A percentile compares a stretch with the other conserved stretches of the same genome.
These are phyloP conservation scores for Zootoca vivipara DNA, from an alignment of 2,113 vertebrate genomes.

Conservation along the genomic window DNA sequence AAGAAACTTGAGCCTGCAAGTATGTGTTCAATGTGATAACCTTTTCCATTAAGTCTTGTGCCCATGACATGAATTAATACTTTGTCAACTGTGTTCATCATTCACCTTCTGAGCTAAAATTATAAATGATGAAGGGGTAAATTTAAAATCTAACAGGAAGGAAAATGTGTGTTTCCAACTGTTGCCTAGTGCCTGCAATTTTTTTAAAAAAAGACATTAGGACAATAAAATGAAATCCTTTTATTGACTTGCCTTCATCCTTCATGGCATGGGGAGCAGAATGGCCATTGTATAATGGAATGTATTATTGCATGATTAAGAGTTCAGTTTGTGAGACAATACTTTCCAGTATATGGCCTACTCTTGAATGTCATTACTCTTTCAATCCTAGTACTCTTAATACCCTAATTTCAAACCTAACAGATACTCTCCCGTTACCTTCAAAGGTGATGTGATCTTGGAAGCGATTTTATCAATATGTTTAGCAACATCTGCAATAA, in stretches of 20 bases:
- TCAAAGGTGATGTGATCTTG: slow-evolving; percentile 79
- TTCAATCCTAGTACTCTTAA: slow-evolving; percentile 63
- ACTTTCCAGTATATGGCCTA: slow-evolving; percentile 62
- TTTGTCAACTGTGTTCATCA: slow-evolving; percentile 79
- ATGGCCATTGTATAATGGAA: slow-evolving; percentile 55
- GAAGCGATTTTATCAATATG: slow-evolving; percentile 75
- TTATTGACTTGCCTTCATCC: slow-evolving; percentile 36
- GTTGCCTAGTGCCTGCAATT: slow-evolving; percentile 46
- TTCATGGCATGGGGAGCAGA: slow-evolving; percentile 68
- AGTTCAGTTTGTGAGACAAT: slow-evolving; percentile 71
- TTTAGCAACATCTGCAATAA: slow-evolving; percentile 59
- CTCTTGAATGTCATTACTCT: slow-evolving; percentile 67
- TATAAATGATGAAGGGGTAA: slow-evolving; percentile 58
- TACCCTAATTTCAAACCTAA: slow-evolving; percentile 66
- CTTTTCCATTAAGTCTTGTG: slow-evolving; percentile 68
- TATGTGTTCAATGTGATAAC: slow-evolving; percentile 69
- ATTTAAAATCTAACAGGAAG: slow-evolving; percentile 53
- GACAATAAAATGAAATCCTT: slow-evolving; percentile 57
- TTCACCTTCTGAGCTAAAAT: slow-evolving; percentile 70
- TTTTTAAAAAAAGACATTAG: slow-evolving; percentile 45
- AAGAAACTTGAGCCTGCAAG: slow-evolving; percentile 73
- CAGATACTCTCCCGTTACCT: slow-evolving; percentile 67
- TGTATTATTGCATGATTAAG: slow-evolving; percentile 68
- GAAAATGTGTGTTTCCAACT: slow-evolving; percentile 41
- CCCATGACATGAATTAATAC: slow-evolving; percentile 78